Evolutionary conservation across 1,140 invertebrate genomes (phyloP).

Genomic region (Trichomalopsis sarcophagae): DNA sequence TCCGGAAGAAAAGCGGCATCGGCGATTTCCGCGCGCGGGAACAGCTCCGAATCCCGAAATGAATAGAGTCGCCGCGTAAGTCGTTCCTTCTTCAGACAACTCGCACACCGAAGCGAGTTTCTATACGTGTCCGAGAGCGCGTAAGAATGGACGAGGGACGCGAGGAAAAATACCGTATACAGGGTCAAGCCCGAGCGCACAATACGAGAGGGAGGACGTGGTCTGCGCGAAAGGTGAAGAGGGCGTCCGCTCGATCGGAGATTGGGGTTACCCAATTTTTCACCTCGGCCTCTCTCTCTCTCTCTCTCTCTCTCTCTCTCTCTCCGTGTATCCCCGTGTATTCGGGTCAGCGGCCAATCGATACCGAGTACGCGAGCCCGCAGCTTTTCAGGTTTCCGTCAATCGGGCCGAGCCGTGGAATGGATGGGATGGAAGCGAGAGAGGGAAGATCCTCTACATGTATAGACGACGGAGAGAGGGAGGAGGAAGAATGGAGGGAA

Average conservation of each 20-base stretch:
- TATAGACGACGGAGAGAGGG: neutral
- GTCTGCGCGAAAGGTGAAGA: neutral
- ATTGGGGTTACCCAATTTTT: constrained; percentile 43
- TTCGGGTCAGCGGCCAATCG: constrained; percentile 20
- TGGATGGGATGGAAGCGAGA: neutral
- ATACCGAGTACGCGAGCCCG: constrained; percentile 23
- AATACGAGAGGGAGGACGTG: neutral
- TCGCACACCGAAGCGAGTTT: too few relatives aligned
- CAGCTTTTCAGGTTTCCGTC: constrained; percentile 26
- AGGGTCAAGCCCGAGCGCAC: neutral
- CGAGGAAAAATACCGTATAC: too few relatives aligned
- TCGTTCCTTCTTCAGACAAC: too few relatives aligned
- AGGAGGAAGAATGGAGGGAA: neutral
- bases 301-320: neutral
- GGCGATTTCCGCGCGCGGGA: too few relatives aligned
- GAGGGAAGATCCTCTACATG: neutral
- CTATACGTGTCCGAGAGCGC: too few relatives aligned
- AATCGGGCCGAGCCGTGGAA: neutral
- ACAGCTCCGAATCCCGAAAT: neutral
- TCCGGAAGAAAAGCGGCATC: neutral
- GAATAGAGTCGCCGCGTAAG: neutral
- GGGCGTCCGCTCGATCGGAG: constrained; percentile 41
- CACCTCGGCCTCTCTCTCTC: neutral
- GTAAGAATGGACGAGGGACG: too few relatives aligned
- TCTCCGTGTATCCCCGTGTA: neutral